Base-by-base conservation (phyloP, 2,888 invertebrate species). In the Drosophila tanythrix region DNA sequence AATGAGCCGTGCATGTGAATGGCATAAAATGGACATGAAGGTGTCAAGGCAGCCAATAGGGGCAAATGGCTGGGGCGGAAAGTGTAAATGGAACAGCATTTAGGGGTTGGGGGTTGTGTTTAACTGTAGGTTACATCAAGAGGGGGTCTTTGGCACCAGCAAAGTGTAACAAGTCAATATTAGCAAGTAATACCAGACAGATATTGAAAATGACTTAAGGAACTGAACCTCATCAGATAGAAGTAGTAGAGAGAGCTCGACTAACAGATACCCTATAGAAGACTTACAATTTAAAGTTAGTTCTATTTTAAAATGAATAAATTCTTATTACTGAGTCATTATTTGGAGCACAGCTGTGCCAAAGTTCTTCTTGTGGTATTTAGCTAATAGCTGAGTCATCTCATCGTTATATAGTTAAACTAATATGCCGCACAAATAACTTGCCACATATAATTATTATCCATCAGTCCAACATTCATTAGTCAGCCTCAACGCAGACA, bases 1-100 rank as follows among this genome's bases (percentile, higher is more conserved):
- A 48, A 76, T 78, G 79, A 70, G 58, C 60, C 69, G 58, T 74
- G 65, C 56, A 72, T 62, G 68, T 36, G 69, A 57, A 69, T 69
- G 55, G 56, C 52, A 59, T 60, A 58, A 59, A 70, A 60, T 63
- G 76, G 15, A 63, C 64, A 62, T 62, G 77, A 70, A 77, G 69
- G 70, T 74, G 74, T 81, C 70, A 74, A 76, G 70, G 68, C 62
- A 52, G 25, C 43, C 15, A 61, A 51, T 29, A 27, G 35, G 46
- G 33, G 48, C 4, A 29, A 38, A 36, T 25, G n/a, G 36, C 27
- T 33, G 13, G 31, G 36, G 43, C 25, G 43, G 27, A n/a, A 35
- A 35, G 33, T 27, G 33, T 15, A 29, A 40, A n/a, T 25, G 18
- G 43, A 33, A 46, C 13, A 27, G 13, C 46, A 29, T 40, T 27